Conservation (phyloP, 2,113 vertebrate genomes). For the Cephalopholis sonnerati region DNA sequence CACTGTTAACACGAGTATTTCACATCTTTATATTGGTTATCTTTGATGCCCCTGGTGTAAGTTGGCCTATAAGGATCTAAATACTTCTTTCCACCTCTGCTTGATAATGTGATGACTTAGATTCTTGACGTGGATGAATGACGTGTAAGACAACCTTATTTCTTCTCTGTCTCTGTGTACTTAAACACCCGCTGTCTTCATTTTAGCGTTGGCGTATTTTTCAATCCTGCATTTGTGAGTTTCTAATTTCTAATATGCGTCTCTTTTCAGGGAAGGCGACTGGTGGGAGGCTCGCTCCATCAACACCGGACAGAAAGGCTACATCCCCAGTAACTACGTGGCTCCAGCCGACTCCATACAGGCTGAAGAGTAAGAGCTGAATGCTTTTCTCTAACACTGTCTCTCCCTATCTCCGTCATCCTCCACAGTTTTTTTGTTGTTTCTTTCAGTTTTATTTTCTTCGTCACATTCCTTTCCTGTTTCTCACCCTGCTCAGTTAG, state of each 20-base stretch:
- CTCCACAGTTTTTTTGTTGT: background rate
- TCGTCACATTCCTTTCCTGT: background rate
- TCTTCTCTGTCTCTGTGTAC: background rate
- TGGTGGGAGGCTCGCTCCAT: constrained; percentile 99
- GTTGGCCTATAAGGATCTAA: background rate
- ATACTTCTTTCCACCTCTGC: background rate
- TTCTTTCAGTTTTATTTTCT: background rate
- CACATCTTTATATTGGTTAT: no score
- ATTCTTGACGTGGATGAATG: constrained; percentile 2
- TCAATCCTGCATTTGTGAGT: background rate
- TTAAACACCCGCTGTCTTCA: background rate
- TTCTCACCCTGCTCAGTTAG: background rate
- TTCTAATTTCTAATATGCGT: background rate
- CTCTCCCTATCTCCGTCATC: background rate
- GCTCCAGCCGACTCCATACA: constrained; percentile 99
- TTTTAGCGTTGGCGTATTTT: constrained; percentile 16
- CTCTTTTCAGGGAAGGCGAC: constrained; percentile 81
- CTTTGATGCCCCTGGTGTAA: no score
- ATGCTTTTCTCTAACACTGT: background rate
- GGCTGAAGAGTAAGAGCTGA: constrained; percentile 94
- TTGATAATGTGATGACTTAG: no score
- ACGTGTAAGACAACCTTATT: background rate
- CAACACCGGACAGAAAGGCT: constrained; percentile 97
- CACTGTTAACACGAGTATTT: no score
- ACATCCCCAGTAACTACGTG: constrained; percentile 99